These are phyloP conservation scores for Lepidochitona cinerea DNA, from an alignment of 2,888 invertebrate genomes.

Conservation along the genomic window DNA sequence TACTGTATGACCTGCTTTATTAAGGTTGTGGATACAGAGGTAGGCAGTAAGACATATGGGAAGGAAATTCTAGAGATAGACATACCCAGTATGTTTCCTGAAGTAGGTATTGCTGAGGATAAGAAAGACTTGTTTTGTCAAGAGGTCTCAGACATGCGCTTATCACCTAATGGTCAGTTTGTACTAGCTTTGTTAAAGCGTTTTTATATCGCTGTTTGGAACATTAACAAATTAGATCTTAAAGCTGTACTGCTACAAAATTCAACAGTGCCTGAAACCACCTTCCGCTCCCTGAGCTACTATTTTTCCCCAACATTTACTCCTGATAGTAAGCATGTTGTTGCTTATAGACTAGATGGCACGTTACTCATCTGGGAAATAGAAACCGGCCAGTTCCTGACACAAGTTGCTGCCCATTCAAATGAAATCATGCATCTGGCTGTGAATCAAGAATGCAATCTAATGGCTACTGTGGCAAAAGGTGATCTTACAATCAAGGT, in stretches of 20 bases:
- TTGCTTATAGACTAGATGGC: slow-evolving; percentile 29
- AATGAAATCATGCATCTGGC: slow-evolving; percentile 28
- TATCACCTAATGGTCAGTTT: slow-evolving; percentile 29
- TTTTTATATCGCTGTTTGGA: slow-evolving; percentile 38
- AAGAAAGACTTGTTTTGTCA: not conserved
- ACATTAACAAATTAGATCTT: slow-evolving; percentile 29
- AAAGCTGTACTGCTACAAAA: not conserved
- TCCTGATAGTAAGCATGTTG: slow-evolving; percentile 30
- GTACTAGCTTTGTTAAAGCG: slow-evolving; percentile 33
- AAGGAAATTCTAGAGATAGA: not conserved
- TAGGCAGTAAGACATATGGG: not conserved
- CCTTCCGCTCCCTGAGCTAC: slow-evolving; percentile 23
- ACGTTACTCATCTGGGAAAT: slow-evolving; percentile 35
- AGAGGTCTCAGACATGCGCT: slow-evolving; percentile 32
- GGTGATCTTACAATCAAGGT: slow-evolving; percentile 31
- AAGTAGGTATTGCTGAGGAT: not conserved
- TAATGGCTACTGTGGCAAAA: slow-evolving; percentile 27
- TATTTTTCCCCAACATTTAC: slow-evolving; percentile 31
- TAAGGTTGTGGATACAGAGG: slow-evolving; percentile 30
- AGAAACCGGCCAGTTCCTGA: slow-evolving; percentile 26
- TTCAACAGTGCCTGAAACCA: slow-evolving; percentile 4
- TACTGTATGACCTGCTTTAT: slow-evolving; percentile 45
- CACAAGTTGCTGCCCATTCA: slow-evolving; percentile 25
- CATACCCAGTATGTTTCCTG: not conserved
- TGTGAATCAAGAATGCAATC: slow-evolving; percentile 13